phyloP scores from a whole-genome alignment of 1,140 invertebrate genomes.

The Mylabris phalerata region DNA sequence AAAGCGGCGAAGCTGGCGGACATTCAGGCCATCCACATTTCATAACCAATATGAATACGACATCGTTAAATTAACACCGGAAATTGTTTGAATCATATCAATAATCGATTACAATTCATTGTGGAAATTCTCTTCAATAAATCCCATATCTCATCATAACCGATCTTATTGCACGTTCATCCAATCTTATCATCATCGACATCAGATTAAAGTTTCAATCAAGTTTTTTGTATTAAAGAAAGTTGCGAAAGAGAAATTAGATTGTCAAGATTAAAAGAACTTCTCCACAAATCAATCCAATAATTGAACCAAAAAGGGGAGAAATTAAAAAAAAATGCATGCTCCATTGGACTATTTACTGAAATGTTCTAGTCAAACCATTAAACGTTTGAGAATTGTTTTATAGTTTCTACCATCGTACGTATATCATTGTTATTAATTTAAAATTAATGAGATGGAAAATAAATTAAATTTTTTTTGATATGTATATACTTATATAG shows the following conservation, averaged over 20 bases:
- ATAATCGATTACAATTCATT: no score
- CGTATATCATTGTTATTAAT: conserved; percentile 4
- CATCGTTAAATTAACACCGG: conserved; percentile 37
- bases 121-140: no score
- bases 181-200: no score
- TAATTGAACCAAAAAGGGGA: no score
- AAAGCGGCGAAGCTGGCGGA: conserved; percentile 43
- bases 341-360: conserved; percentile 5
- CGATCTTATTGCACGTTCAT: no score
- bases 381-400: no score
- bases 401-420: conserved; percentile 1
- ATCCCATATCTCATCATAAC: no score
- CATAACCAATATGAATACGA: conserved; percentile 39
- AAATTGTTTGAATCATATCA: conserved; percentile 8
- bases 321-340: not conserved
- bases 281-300: no score
- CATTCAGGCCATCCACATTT: conserved; percentile 40
- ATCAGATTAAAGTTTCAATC: no score
- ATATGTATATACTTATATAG: conserved; percentile 8
- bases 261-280: no score
- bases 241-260: no score
- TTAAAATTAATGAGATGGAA: not conserved
- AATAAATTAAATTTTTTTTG: conserved; percentile 3
- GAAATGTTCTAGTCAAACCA: conserved; percentile 11
- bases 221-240: no score